Conservation (phyloP, 2,888 invertebrate species). For the Pristionchus entomophagus region DNA sequence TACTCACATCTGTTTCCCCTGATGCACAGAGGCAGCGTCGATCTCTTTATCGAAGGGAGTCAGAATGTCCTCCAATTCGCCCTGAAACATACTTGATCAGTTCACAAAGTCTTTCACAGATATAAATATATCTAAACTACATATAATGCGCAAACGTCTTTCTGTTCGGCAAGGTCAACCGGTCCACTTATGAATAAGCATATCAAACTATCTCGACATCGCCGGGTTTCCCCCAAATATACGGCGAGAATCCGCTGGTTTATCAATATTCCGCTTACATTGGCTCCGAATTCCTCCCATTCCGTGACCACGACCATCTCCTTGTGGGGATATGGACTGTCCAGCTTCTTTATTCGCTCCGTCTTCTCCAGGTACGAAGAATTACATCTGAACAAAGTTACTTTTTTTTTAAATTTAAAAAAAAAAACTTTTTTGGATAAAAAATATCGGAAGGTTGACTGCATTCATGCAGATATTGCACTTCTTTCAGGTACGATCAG, state of each 20-base stretch:
- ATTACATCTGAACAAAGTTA: conserved; percentile 69
- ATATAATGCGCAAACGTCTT: neutral
- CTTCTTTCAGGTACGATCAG: too few relatives aligned
- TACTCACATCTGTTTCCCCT: conserved; percentile 75
- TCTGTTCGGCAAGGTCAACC: neutral
- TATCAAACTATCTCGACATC: too few relatives aligned
- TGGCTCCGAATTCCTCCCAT: conserved; percentile 75
- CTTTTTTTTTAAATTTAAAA: too few relatives aligned
- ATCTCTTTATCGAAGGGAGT: conserved; percentile 74
- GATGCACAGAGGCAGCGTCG: conserved; percentile 74
- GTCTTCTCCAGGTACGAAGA: conserved; percentile 75
- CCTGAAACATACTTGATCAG: conserved; percentile 53
- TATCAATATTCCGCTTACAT: neutral
- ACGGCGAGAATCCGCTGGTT: neutral
- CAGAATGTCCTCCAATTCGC: conserved; percentile 73
- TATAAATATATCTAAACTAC: neutral
- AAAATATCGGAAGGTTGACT: too few relatives aligned
- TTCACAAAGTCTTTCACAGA: too few relatives aligned
- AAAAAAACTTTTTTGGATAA: too few relatives aligned
- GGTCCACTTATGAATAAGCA: too few relatives aligned
- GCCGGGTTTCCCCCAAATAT: too few relatives aligned
- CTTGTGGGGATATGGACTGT: conserved; percentile 68
- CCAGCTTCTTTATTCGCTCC: conserved; percentile 73
- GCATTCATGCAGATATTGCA: too few relatives aligned
- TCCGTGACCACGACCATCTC: conserved; percentile 76